phyloP scores from a whole-genome alignment of 2,113 vertebrate genomes.

The Sebastes schlegelii region DNA sequence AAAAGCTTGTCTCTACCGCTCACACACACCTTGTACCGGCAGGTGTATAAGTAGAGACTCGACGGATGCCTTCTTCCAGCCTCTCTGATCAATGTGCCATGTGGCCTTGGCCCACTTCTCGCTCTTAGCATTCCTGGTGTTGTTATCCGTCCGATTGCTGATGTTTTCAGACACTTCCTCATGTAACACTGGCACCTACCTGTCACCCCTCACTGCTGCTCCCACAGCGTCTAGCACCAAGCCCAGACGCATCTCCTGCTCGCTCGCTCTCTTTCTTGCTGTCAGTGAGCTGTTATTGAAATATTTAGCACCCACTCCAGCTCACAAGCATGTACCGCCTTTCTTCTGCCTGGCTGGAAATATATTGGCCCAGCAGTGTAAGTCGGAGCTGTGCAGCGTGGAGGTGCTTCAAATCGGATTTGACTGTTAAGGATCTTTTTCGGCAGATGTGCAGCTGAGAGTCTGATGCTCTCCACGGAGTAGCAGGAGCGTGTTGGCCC shows the following conservation, averaged over 20 bases:
- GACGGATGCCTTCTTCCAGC: neutral
- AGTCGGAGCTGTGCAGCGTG: conserved; percentile 26
- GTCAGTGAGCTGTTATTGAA: conserved; percentile 68
- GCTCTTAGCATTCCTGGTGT: conserved; percentile 36
- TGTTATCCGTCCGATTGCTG: conserved; percentile 47
- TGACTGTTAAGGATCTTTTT: conserved; percentile 42
- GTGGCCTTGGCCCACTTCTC: conserved; percentile 33
- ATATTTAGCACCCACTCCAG: conserved; percentile 75
- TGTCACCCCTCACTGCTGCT: conserved; percentile 55
- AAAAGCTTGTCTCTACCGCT: conserved; percentile 29
- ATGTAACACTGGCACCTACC: conserved; percentile 61
- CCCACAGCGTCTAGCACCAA: conserved; percentile 45
- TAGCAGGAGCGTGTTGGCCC: conserved; percentile 20
- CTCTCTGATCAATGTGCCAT: conserved; percentile 26
- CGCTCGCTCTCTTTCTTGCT: conserved; percentile 41
- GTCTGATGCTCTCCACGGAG: conserved; percentile 2
- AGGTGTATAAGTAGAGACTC: conserved; percentile 57
- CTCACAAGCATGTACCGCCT: conserved; percentile 45
- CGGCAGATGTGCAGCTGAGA: neutral
- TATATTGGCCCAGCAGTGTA: conserved; percentile 47
- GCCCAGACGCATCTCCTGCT: conserved; percentile 25
- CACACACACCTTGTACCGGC: conserved; percentile 64
- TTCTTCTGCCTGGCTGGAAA: conserved; percentile 60
- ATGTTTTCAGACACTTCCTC: conserved; percentile 68
- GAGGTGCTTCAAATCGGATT: conserved; percentile 49